Percentiles rank a stretch among this genome's conserved stretches.
phyloP scores from a whole-genome alignment of 2,888 invertebrate species.

The Leucophenga montana region DNA sequence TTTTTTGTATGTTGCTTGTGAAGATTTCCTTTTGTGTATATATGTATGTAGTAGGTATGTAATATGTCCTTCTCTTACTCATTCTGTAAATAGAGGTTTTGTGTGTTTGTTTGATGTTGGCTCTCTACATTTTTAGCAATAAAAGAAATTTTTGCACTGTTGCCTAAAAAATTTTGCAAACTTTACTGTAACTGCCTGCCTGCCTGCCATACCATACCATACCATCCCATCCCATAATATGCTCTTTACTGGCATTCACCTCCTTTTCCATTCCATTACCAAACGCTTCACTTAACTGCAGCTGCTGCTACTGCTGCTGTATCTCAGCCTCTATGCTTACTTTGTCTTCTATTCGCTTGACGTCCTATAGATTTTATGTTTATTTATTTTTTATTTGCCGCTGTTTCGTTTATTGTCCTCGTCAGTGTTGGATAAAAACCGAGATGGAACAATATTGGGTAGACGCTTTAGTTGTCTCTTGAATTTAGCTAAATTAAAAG shows the following conservation, averaged over 20 bases:
- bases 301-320: not conserved
- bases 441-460: too few relatives aligned
- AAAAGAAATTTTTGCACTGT: not conserved
- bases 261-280: not conserved
- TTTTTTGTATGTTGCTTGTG: not conserved
- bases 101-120: too few relatives aligned
- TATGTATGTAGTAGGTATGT: too few relatives aligned
- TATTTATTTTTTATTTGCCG: not conserved
- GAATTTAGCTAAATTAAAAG: too few relatives aligned
- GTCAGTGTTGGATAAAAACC: not conserved
- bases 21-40: not conserved
- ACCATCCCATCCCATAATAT: not conserved
- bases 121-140: not conserved
- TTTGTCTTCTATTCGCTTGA: too few relatives aligned
- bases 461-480: too few relatives aligned
- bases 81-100: too few relatives aligned
- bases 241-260: not conserved
- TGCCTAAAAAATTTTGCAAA: not conserved
- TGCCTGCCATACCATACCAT: not conserved
- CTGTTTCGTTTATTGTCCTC: slow-evolving; percentile 6
- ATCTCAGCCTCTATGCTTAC: too few relatives aligned
- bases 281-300: not conserved
- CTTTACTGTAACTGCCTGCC: not conserved
- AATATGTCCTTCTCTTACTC: too few relatives aligned
- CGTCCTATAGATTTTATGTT: not conserved